These are phyloP conservation scores for Xanthia togata DNA, from an alignment of 2,888 invertebrate species.

Conservation along the genomic window DNA sequence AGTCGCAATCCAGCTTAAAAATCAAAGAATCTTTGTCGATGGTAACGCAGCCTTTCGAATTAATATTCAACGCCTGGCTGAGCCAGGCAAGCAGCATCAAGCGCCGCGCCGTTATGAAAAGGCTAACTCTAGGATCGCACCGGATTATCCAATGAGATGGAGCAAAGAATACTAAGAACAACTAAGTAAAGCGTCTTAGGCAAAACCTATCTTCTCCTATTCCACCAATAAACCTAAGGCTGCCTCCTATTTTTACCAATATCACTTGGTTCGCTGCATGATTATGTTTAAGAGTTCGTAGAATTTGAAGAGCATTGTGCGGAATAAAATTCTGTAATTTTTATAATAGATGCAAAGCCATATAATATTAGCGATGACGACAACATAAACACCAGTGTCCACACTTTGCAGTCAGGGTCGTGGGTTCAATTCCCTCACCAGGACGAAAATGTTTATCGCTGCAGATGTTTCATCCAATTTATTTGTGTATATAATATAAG, in stretches of 20 bases:
- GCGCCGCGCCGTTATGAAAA: too few species aligned
- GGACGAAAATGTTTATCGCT: slow-evolving; percentile 46
- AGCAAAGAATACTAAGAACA: background rate
- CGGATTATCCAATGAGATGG: background rate
- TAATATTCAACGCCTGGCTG: too few species aligned
- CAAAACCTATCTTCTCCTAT: background rate
- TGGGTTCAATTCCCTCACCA: slow-evolving; percentile 56
- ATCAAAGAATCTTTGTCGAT: background rate
- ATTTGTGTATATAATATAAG: slow-evolving; percentile 22
- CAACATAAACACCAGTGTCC: slow-evolving; percentile 27
- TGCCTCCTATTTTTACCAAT: background rate
- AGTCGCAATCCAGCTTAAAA: background rate
- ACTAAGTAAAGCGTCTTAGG: background rate
- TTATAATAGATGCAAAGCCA: slow-evolving; percentile 21
- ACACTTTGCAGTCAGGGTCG: slow-evolving; percentile 46
- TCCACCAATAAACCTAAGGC: background rate
- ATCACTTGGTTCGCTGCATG: background rate
- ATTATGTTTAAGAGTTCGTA: background rate
- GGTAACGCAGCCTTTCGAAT: background rate
- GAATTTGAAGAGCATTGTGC: background rate
- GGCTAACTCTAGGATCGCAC: background rate
- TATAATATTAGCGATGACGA: slow-evolving; percentile 31
- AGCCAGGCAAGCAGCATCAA: background rate
- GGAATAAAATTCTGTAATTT: background rate
- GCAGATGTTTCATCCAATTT: slow-evolving; percentile 42